These are phyloP conservation scores for Characodon lateralis DNA, from an alignment of 2,797 vertebrate species.

Conservation along the genomic window DNA sequence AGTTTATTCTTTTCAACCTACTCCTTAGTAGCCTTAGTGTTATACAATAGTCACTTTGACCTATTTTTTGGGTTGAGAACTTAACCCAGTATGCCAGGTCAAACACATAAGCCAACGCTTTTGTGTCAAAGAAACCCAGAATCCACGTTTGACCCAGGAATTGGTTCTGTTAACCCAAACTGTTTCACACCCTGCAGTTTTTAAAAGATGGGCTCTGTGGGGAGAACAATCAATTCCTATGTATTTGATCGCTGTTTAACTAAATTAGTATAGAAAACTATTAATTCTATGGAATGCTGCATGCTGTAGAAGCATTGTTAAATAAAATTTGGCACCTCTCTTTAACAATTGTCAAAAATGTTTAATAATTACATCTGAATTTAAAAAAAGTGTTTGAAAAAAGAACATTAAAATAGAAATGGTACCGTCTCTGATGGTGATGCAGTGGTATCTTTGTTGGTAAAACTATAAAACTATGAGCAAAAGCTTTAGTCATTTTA, in stretches of 20 bases:
- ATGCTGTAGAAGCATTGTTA: conserved; percentile 18
- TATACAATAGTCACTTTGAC: too few relatives aligned
- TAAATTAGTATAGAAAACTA: neutral
- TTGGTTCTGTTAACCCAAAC: neutral
- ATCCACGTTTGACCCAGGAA: neutral
- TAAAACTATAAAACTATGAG: conserved; percentile 20
- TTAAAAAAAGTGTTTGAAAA: conserved; percentile 14
- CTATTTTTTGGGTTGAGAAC: too few relatives aligned
- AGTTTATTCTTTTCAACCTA: too few relatives aligned
- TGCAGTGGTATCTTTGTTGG: conserved; percentile 6
- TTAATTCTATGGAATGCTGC: conserved; percentile 38
- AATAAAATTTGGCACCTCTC: conserved; percentile 12
- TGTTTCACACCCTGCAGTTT: neutral
- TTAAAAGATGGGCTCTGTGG: neutral
- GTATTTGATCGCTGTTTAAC: neutral
- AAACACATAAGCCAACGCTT: too few relatives aligned
- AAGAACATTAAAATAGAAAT: conserved; percentile 21
- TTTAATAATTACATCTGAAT: conserved; percentile 45
- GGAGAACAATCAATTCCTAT: neutral
- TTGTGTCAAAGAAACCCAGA: neutral
- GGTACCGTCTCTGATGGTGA: conserved; percentile 1
- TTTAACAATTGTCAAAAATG: conserved; percentile 19
- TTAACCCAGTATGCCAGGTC: too few relatives aligned
- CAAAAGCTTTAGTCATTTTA: conserved; percentile 10
- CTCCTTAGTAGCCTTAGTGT: too few relatives aligned